These are phyloP conservation scores for Sminthurides aquaticus DNA, from an alignment of 2,888 invertebrate genomes.

Conservation along the genomic window DNA sequence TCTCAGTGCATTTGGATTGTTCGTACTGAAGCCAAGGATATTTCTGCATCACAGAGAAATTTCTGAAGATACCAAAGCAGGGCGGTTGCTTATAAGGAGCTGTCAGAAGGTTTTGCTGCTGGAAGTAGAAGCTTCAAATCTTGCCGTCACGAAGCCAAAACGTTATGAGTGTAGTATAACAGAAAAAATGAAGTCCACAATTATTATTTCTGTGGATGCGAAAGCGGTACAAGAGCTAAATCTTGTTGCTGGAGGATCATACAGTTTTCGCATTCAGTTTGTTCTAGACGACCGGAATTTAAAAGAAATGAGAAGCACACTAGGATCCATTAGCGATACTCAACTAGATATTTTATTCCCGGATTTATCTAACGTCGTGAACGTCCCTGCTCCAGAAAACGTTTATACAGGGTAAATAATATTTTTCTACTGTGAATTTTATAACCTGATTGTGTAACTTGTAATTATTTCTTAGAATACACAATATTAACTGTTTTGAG, in stretches of 20 bases:
- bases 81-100: conserved; percentile 21
- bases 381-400: conserved; percentile 1
- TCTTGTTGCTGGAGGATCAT: conserved; percentile 19
- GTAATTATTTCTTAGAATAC: too few relatives aligned
- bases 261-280: conserved; percentile 34
- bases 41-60: conserved; percentile 22
- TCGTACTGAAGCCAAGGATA: background rate
- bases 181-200: conserved; percentile 30
- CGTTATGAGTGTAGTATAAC: conserved; percentile 34
- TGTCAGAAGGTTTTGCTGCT: conserved; percentile 27
- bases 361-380: conserved; percentile 19
- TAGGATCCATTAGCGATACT: conserved; percentile 25
- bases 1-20: too few relatives aligned
- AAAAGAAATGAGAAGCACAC: conserved; percentile 20
- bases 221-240: conserved; percentile 29
- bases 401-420: conserved; percentile 14
- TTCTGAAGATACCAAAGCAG: conserved; percentile 29
- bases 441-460: too few relatives aligned
- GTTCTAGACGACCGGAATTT: conserved; percentile 26
- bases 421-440: background rate
- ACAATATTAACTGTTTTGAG: too few relatives aligned
- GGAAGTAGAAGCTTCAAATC: conserved; percentile 15
- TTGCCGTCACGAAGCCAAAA: conserved; percentile 17
- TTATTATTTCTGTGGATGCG: conserved; percentile 29
- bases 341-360: conserved; percentile 36